Evolutionary conservation across 2,113 vertebrate species (phyloP), one percentile per base, ranked within the genome.

Genomic region (Eudyptes chrysolophus): DNA sequence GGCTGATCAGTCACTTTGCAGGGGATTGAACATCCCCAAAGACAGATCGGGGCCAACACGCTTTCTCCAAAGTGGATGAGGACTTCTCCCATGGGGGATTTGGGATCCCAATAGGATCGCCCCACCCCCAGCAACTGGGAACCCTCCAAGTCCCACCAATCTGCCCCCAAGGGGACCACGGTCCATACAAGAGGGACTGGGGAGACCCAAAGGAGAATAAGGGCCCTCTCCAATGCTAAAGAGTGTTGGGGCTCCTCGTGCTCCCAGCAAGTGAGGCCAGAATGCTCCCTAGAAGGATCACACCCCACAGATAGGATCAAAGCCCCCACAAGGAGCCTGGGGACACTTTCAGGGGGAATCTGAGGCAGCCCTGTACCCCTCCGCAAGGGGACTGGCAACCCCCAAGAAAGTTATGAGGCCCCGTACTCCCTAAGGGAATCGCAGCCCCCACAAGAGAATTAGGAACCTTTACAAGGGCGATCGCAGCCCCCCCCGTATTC

Each of bases 191-290:
- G 26, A 64, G 3, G 4, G 1, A 29, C 1, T 11, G 9, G 5
- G 10, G 22, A 54, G 3, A 4, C 9, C 9, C 10, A 46, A 10
- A 34, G 4, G 13, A 84, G 11, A n/a, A 38, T 8, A n/a, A 71
- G 2, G 7, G 3, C 8, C 21, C 7, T 18, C 32, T 70, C 10
- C 20, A 51, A 4, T 17, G 9, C 7, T 46, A 21, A 58, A 69
- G 6, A 32, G 1, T 55, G 3, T 2, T 2, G 0, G 17, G 16
- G 7, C 8, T 64, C n/a, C 32, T 3, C 1, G 0, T 8, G 12
- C n/a, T 40, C 25, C 29, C 20, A 32, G 4, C 7, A 78, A 11
- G 12, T 8, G 34, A 61, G 20, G 10, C 21, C 26, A n/a, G 30
- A 10, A 51, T 40, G 10, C 8, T 29, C 18, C n/a, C 42, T 16